Evolutionary conservation across 23 tunicate species (phyloP).

Genomic region (Trididemnum clinides): DNA sequence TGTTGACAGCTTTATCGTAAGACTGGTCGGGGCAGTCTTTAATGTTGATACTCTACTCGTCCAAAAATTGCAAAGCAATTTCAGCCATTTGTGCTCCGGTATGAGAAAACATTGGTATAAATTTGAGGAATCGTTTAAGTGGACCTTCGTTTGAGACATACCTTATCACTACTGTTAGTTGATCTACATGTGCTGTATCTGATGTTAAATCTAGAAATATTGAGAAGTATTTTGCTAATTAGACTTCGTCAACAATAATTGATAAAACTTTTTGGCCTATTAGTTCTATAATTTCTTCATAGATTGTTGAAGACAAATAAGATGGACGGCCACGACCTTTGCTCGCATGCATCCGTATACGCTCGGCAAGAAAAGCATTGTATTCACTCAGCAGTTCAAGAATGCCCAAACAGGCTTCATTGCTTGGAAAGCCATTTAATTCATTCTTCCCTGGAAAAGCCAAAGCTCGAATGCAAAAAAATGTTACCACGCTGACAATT

Average conservation of each 20-base stretch:
- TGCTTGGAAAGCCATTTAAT: conserved; percentile 23
- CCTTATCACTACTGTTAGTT: conserved; percentile 24
- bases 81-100: conserved; percentile 26
- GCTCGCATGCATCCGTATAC: neutral
- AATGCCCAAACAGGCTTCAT: conserved; percentile 26
- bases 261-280: conserved; percentile 16
- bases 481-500: conserved; percentile 4
- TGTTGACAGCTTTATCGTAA: conserved; percentile 46
- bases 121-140: conserved; percentile 31
- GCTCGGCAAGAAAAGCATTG: conserved; percentile 41
- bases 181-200: no score
- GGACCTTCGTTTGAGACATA: conserved; percentile 19
- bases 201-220: conserved; percentile 39
- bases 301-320: conserved; percentile 34
- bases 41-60: neutral
- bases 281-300: conserved; percentile 22
- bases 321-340: conserved; percentile 26
- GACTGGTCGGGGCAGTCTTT: conserved; percentile 28
- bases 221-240: conserved; percentile 18
- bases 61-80: conserved; percentile 20
- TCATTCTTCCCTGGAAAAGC: conserved; percentile 37
- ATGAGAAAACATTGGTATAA: conserved; percentile 21
- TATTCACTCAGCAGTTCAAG: conserved; percentile 28
- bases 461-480: conserved; percentile 26
- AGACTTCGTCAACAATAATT: conserved; percentile 20